Base-by-base conservation (phyloP, 2,888 invertebrate species). In the Pristionchus arcanus region DNA sequence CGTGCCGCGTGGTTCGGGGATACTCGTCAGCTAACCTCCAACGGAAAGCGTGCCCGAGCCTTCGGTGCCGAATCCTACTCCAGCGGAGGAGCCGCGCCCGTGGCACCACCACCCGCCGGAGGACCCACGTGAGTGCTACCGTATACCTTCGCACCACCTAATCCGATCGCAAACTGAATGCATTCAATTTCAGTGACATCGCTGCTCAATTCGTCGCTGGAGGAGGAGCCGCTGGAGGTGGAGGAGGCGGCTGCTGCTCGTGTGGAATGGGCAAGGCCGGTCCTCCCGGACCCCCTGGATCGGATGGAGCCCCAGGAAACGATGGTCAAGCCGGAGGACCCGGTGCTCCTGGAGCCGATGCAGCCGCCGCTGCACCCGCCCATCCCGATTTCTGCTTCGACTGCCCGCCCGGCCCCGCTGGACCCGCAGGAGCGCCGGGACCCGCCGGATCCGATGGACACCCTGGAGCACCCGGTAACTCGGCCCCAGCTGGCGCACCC, bases 381-480 rank as follows among this genome's bases (percentile, higher is more conserved):
- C 63, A 66, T 34, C 90, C 90, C 85, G 85, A 84, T 34, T 85
- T 90, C 90, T 85, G 84, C 85, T 71, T 71, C 85, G 85, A 85
- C 31, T 85, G 84, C 59, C 66, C 71, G 13, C 90, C 90, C 31
- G 87, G 87, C n/a, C 87, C 87, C 34, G 87, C 87, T 53, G 87
- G 87, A 74, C 87, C 87, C 55, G 74, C 87, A 13, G 87, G 87
- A 71, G 21, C 34, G 2, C 53, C 87, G 9, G 87, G 87, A 66
- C 87, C 87, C 28, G 37, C 66, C 15, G 87, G 87, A 68, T 68
- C 87, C 21, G 55, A 34, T 21, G 87, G 87, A 53, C 49, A 88
- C 55, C 87, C 87, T 1, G 87, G 87, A 53, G 87, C 53, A 0
- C 87, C 87, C 34, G 87, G 87, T 21, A 21, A 25, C 31, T 3